phyloP scores from a whole-genome alignment of 2,888 invertebrate species.

The Drosophila meridiana region DNA sequence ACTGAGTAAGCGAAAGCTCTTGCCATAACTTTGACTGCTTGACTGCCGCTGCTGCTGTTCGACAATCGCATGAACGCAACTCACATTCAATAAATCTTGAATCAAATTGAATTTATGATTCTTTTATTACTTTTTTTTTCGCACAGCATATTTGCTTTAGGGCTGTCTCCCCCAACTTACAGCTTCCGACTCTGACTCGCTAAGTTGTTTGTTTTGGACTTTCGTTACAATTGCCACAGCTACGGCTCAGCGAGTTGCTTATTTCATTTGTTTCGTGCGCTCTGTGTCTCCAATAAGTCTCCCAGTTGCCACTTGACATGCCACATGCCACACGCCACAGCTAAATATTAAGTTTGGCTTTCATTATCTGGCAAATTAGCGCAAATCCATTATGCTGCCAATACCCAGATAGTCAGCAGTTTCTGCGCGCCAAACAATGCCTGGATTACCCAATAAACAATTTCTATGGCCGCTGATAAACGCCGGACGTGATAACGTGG shows the following conservation, averaged over 20 bases:
- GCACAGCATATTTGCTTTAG: constrained; percentile 11
- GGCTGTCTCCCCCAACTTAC: neutral
- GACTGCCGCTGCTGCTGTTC: constrained; percentile 15
- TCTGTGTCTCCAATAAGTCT: constrained; percentile 37
- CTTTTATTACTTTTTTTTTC: constrained; percentile 45
- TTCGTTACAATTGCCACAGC: constrained; percentile 54
- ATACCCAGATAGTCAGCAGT: constrained; percentile 46
- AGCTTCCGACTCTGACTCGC: constrained; percentile 26
- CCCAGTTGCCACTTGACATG: constrained; percentile 44
- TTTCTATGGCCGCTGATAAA: constrained; percentile 57
- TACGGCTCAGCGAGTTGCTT: constrained; percentile 52
- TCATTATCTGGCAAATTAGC: constrained; percentile 44
- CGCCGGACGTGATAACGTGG: constrained; percentile 55
- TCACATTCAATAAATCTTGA: constrained; percentile 68
- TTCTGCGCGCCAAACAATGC: constrained; percentile 54
- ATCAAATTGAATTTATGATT: constrained; percentile 81
- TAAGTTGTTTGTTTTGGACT: constrained; percentile 55
- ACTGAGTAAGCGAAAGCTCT: constrained; percentile 56
- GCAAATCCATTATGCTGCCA: constrained; percentile 47
- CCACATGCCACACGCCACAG: constrained; percentile 27
- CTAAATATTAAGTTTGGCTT: constrained; percentile 20
- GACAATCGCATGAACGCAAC: constrained; percentile 38
- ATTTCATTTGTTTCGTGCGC: constrained; percentile 46
- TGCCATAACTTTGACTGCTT: constrained; percentile 29
- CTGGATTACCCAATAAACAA: constrained; percentile 54